Evolutionary conservation across 2,797 vertebrate genomes (phyloP).

Genomic region (Dipus sagitta): DNA sequence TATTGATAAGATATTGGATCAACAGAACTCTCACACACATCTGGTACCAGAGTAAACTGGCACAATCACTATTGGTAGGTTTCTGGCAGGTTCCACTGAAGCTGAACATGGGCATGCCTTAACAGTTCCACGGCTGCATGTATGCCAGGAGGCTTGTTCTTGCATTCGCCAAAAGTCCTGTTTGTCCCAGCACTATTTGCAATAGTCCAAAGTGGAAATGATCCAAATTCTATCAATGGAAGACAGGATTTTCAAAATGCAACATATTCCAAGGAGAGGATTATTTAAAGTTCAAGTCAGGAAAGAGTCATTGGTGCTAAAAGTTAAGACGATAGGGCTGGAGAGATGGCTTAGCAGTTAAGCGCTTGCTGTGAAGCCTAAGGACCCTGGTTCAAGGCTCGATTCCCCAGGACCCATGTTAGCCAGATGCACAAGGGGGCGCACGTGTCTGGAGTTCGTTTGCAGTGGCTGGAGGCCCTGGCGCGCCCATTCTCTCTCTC

Average conservation of each 20-base stretch:
- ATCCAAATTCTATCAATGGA: slow-evolving; percentile 26
- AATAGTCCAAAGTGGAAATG: neutral
- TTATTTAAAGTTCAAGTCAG: slow-evolving; percentile 33
- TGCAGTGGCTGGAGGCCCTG: too few species aligned
- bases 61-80: neutral
- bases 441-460: too few species aligned
- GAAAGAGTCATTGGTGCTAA: neutral
- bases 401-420: too few species aligned
- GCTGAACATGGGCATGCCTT: neutral
- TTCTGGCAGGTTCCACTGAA: neutral
- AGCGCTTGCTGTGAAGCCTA: too few species aligned
- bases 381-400: too few species aligned
- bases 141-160: neutral
- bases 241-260: neutral
- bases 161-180: slow-evolving; percentile 3
- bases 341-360: too few species aligned
- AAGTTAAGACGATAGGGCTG: neutral
- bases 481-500: too few species aligned
- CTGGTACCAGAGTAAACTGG: neutral
- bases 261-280: neutral
- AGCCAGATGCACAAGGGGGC: too few species aligned
- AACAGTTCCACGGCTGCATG: neutral
- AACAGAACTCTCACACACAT: slow-evolving; percentile 2
- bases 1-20: neutral
- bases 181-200: neutral